phyloP scores from a whole-genome alignment of 2,888 invertebrate genomes.

The Metellina segmentata region DNA sequence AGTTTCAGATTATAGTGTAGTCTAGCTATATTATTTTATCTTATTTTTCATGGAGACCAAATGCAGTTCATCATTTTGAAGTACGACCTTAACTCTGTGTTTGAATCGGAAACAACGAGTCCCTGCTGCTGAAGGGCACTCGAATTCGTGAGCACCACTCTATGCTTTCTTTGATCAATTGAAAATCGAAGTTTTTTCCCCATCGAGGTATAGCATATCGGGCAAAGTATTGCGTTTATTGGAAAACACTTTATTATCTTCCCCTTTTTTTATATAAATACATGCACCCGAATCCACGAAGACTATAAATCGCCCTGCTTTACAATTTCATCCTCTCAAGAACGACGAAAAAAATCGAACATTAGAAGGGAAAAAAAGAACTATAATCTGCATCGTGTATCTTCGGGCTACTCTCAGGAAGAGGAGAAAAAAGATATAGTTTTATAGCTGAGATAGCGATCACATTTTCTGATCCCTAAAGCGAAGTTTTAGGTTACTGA shows the following conservation, averaged over 20 bases:
- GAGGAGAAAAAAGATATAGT: constrained; percentile 9
- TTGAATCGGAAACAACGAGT: neutral
- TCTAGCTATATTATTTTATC: no score
- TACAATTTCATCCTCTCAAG: constrained; percentile 31
- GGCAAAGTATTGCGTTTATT: constrained; percentile 49
- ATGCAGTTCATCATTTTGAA: neutral
- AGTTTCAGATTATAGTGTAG: no score
- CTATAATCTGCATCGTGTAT: constrained; percentile 22
- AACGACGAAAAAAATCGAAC: neutral
- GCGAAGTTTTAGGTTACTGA: constrained; percentile 8
- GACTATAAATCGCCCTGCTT: constrained; percentile 26
- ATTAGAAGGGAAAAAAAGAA: constrained; percentile 21
- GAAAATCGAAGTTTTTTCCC: constrained; percentile 41
- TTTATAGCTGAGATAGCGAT: constrained; percentile 22
- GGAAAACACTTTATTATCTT: constrained; percentile 55
- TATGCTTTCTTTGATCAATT: constrained; percentile 26
- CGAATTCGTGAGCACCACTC: neutral
- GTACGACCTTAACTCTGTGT: neutral
- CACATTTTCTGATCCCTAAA: constrained; percentile 6
- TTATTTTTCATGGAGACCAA: no score
- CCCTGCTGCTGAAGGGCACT: neutral
- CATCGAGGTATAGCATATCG: constrained; percentile 43
- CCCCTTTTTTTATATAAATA: constrained; percentile 23
- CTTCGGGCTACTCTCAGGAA: constrained; percentile 10
- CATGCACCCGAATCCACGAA: constrained; percentile 1